phyloP scores from a whole-genome alignment of 2,888 invertebrate genomes.

The Tenthredo mesomela region DNA sequence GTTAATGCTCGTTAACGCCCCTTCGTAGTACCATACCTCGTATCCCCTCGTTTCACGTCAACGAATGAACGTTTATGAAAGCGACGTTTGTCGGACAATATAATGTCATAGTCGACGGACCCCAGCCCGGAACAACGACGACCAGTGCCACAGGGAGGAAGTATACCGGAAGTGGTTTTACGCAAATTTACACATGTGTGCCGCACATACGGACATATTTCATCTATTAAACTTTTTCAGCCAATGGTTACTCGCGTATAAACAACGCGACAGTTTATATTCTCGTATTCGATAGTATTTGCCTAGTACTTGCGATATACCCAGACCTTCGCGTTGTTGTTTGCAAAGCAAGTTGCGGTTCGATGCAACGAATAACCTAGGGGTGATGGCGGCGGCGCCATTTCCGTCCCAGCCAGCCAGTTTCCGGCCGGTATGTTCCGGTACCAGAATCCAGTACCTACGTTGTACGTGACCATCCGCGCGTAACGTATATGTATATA shows the following conservation, averaged over 20 bases:
- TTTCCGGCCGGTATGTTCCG: slow-evolving; percentile 65
- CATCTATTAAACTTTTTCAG: not conserved
- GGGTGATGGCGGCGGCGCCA: slow-evolving; percentile 56
- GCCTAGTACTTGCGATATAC: not conserved
- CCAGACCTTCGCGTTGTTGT: not conserved
- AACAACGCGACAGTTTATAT: no score
- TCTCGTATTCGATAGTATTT: not conserved
- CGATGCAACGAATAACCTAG: slow-evolving; percentile 36
- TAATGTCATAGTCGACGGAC: not conserved
- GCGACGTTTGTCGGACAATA: slow-evolving; percentile 35
- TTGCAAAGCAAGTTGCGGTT: slow-evolving; percentile 37
- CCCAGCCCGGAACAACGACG: not conserved
- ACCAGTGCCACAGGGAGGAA: not conserved
- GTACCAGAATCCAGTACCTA: slow-evolving; percentile 53
- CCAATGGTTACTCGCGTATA: no score
- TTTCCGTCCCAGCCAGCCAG: slow-evolving; percentile 63
- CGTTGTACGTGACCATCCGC: slow-evolving; percentile 60
- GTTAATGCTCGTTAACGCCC: slow-evolving; percentile 31
- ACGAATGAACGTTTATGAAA: slow-evolving; percentile 22
- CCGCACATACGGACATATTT: not conserved
- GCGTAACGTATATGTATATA: slow-evolving; percentile 57
- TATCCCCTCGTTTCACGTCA: slow-evolving; percentile 9
- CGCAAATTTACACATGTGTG: not conserved
- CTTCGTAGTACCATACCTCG: not conserved
- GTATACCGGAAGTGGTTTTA: not conserved